Conservation (phyloP, 2,888 invertebrate genomes). For the Ferrisia virgata region DNA sequence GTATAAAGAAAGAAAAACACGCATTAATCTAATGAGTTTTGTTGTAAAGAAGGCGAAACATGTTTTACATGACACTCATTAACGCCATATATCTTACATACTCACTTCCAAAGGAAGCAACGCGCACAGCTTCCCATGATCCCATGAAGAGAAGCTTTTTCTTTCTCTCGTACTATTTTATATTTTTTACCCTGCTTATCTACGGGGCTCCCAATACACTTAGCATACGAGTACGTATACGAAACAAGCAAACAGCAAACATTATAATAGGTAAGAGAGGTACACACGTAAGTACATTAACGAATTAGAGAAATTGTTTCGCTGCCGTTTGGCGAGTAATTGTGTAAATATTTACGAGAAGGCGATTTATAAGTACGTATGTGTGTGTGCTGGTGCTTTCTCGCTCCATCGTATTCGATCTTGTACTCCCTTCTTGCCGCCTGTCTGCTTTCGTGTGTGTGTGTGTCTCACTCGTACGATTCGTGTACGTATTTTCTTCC, state of each 20-base stretch:
- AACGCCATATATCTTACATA: slow-evolving; percentile 43
- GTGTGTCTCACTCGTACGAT: background rate
- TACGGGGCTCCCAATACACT: background rate
- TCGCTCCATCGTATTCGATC: background rate
- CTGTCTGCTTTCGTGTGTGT: no score
- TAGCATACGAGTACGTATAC: background rate
- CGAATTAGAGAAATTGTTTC: background rate
- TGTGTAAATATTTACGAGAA: background rate
- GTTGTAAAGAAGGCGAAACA: slow-evolving; percentile 44
- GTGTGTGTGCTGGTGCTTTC: background rate
- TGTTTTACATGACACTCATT: slow-evolving; percentile 45
- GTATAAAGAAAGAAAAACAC: slow-evolving; percentile 44
- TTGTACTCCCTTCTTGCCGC: background rate
- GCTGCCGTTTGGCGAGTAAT: background rate
- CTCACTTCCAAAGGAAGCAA: slow-evolving; percentile 35
- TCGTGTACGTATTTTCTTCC: background rate
- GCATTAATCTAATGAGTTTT: slow-evolving; percentile 44
- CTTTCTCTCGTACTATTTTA: background rate
- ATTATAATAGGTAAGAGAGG: background rate
- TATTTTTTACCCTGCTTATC: background rate
- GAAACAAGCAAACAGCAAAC: background rate
- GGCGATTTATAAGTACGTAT: background rate
- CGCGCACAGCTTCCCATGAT: slow-evolving; percentile 31
- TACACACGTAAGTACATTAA: no score
- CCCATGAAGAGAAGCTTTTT: slow-evolving; percentile 40